Conservation (phyloP, 1,140 invertebrate species). For the Aphidius ervi region DNA sequence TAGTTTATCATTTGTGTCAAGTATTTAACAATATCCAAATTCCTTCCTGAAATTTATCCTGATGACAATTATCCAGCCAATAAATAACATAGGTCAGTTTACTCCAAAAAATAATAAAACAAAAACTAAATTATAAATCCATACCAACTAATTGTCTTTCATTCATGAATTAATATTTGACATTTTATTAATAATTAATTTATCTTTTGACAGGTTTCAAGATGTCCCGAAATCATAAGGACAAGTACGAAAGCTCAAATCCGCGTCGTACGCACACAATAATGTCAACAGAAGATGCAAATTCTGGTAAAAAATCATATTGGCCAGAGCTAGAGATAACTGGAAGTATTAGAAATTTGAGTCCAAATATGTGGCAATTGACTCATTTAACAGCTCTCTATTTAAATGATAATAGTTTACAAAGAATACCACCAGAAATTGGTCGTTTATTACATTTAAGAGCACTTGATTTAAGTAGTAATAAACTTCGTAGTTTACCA, state of each 20-base stretch:
- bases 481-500: constrained; percentile 90
- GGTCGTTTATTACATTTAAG: constrained; percentile 76
- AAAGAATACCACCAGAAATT: constrained; percentile 85
- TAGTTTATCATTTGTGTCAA: too few relatives aligned
- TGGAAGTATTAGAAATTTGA: constrained; percentile 90
- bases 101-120: neutral
- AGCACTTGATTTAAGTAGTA: constrained; percentile 87
- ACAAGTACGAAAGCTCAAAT: constrained; percentile 70
- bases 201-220: constrained; percentile 51
- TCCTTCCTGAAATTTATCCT: constrained; percentile 1
- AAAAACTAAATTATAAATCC: constrained; percentile 1
- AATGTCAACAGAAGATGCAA: constrained; percentile 87
- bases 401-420: constrained; percentile 90
- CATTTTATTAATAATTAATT: constrained; percentile 15
- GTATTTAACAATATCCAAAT: neutral
- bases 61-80: neutral
- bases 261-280: constrained; percentile 79
- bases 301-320: constrained; percentile 84
- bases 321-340: constrained; percentile 68
- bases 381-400: constrained; percentile 89
- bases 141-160: neutral
- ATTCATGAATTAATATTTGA: neutral
- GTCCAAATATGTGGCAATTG: constrained; percentile 84
- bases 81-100: constrained; percentile 6
- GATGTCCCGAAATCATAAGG: constrained; percentile 63